Evolutionary conservation across 1,140 invertebrate species (phyloP).

Genomic region (Lordiphosa stackelbergi): DNA sequence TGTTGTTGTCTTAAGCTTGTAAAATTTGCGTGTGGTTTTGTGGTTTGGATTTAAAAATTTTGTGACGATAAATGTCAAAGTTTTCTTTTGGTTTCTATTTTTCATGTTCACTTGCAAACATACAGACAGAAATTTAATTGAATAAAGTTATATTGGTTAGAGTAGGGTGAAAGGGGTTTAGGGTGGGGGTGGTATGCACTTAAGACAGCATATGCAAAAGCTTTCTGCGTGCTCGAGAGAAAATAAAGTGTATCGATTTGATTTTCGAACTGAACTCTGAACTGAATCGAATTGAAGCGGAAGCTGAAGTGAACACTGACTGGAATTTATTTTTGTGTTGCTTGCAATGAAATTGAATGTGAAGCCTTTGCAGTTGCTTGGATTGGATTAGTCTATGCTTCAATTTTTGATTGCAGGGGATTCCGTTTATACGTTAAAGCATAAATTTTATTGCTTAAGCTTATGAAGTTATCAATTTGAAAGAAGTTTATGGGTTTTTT

Average conservation of each 20-base stretch:
- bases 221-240: slow-evolving; percentile 28
- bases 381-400: no score
- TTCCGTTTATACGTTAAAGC: no score
- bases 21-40: slow-evolving; percentile 20
- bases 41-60: slow-evolving; percentile 16
- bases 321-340: slow-evolving; percentile 20
- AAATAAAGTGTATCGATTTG: slow-evolving; percentile 39
- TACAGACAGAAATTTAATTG: slow-evolving; percentile 52
- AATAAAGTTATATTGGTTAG: slow-evolving; percentile 42
- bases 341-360: slow-evolving; percentile 11
- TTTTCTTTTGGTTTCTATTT: slow-evolving; percentile 26
- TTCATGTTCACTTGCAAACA: slow-evolving; percentile 48
- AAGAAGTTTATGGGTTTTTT: no score
- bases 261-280: slow-evolving; percentile 35
- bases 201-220: slow-evolving; percentile 44
- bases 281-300: slow-evolving; percentile 12
- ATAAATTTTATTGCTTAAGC: no score
- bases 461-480: no score
- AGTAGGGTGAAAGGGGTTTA: neutral
- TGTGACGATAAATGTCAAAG: slow-evolving; percentile 7
- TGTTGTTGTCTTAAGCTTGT: slow-evolving; percentile 34
- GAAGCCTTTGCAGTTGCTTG: no score
- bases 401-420: no score
- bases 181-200: slow-evolving; percentile 2
- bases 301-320: slow-evolving; percentile 4